These are phyloP conservation scores for Ostrea denselamellosa DNA, from an alignment of 1,140 invertebrate species.

Conservation along the genomic window DNA sequence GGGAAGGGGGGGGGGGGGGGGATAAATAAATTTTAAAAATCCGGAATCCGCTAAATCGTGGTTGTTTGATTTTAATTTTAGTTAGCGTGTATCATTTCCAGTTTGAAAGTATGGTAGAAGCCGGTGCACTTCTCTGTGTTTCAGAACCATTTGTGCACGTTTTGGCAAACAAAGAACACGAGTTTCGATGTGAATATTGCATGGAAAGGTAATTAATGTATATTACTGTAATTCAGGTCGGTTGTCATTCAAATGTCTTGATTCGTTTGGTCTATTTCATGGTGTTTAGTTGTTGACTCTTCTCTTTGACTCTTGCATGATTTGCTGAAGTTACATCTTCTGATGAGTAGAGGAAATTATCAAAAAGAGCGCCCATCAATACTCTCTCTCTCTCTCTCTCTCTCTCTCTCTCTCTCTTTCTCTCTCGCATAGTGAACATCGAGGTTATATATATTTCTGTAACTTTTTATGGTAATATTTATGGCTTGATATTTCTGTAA, in stretches of 20 bases:
- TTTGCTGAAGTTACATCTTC: no score
- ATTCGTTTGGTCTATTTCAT: neutral
- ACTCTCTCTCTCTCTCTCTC: no score
- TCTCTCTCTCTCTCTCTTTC: no score
- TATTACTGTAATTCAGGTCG: neutral
- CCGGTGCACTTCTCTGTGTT: conserved; percentile 48
- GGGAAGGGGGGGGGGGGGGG: no score
- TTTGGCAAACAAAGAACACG: conserved; percentile 47
- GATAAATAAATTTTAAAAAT: no score
- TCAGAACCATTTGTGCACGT: conserved; percentile 57
- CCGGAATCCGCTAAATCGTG: neutral
- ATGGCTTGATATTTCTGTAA: no score
- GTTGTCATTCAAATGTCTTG: neutral
- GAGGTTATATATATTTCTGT: no score
- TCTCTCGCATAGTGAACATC: no score
- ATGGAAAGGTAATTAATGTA: conserved; percentile 2
- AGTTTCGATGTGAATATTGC: conserved; percentile 54
- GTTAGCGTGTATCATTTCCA: neutral
- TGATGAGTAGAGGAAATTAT: no score
- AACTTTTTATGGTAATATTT: no score
- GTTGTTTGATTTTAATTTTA: neutral
- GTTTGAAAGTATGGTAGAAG: conserved; percentile 36
- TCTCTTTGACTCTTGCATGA: neutral
- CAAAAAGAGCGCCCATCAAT: no score
- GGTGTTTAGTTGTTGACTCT: neutral